Conservation (phyloP, 2,888 invertebrate genomes). For the Andricus curvator region DNA sequence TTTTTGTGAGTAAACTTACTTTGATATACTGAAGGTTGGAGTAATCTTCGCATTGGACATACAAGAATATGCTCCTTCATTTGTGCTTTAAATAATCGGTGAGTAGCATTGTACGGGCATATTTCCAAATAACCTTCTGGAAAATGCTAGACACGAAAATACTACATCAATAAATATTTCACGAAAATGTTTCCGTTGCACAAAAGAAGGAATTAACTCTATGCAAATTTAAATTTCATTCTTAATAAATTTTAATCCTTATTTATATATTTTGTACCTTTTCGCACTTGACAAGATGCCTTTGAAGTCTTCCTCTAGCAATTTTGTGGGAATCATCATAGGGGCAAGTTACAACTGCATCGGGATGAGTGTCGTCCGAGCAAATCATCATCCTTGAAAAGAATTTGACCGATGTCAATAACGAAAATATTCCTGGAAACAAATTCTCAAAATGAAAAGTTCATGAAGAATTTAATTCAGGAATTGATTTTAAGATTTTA, state of each 20-base stretch:
- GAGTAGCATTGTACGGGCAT: conserved; percentile 74
- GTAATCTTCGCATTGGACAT: conserved; percentile 59
- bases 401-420: too few species aligned
- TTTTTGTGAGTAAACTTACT: conserved; percentile 7
- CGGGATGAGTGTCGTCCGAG: not conserved
- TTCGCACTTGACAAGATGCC: conserved; percentile 73
- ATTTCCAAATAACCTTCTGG: conserved; percentile 66
- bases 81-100: conserved; percentile 66
- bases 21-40: conserved; percentile 11
- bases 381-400: not conserved
- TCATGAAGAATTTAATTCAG: too few species aligned
- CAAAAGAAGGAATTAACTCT: not conserved
- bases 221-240: not conserved
- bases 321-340: conserved; percentile 69
- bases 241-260: not conserved
- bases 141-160: conserved; percentile 63
- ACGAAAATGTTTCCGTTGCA: not conserved
- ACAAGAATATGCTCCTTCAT: conserved; percentile 64
- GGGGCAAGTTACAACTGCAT: conserved; percentile 47
- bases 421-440: too few species aligned
- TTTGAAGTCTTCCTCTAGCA: conserved; percentile 66
- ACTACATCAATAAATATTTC: not conserved
- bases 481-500: too few species aligned
- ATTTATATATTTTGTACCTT: conserved; percentile 61
- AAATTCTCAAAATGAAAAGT: too few species aligned